Evolutionary conservation across 2,888 invertebrate genomes (phyloP).

Genomic region (Drosophila seclusa): DNA sequence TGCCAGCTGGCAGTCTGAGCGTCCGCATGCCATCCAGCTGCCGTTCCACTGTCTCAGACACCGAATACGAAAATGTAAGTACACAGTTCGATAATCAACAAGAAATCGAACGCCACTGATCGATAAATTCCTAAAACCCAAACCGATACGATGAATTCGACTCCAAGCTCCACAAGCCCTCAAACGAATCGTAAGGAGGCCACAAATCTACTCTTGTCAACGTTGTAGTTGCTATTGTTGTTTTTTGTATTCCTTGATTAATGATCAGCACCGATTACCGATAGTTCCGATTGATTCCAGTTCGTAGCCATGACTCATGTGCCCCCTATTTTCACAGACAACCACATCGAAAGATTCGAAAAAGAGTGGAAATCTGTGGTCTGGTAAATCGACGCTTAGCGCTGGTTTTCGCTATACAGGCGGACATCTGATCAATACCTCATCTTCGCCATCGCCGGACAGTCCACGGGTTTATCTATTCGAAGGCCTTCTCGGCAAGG

Average conservation of each 20-base stretch:
- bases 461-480: slow-evolving; percentile 95
- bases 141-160: slow-evolving; percentile 9
- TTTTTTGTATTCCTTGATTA: slow-evolving; percentile 1
- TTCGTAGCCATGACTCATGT: slow-evolving; percentile 7
- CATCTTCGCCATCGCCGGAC: slow-evolving; percentile 93
- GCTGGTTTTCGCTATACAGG: slow-evolving; percentile 95
- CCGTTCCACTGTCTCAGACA: slow-evolving; percentile 97
- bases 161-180: background rate
- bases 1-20: slow-evolving; percentile 88
- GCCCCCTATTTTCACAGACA: slow-evolving; percentile 73
- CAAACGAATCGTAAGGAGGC: slow-evolving; percentile 2
- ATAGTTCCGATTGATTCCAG: background rate
- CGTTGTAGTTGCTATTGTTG: slow-evolving; percentile 11
- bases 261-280: slow-evolving; percentile 23
- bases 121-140: slow-evolving; percentile 7
- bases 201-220: slow-evolving; percentile 12
- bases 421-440: slow-evolving; percentile 93
- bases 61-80: slow-evolving; percentile 95
- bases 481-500: slow-evolving; percentile 91
- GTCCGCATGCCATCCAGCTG: slow-evolving; percentile 89
- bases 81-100: slow-evolving; percentile 51
- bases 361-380: slow-evolving; percentile 95
- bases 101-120: background rate
- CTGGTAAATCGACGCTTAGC: slow-evolving; percentile 95
- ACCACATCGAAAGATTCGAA: slow-evolving; percentile 88